Evolutionary conservation across 2,113 vertebrate genomes (phyloP), one percentile per base, ranked within the genome.

Genomic region (Cebidichthys violaceus): DNA sequence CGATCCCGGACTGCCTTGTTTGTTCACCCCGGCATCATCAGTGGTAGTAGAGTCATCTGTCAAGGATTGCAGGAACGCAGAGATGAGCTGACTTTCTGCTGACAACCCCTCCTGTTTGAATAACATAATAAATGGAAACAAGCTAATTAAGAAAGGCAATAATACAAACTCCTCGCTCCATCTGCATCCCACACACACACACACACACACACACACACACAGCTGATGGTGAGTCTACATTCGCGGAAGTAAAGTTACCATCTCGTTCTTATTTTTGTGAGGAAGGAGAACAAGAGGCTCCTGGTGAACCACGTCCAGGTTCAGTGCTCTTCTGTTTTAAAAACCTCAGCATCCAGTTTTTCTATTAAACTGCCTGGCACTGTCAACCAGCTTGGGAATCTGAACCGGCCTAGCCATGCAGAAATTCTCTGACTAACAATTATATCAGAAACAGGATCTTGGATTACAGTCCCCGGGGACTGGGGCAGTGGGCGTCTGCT

Each of bases 351-450:
- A 93, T 94, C 94, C 94, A 95, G 95, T 95, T 96, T 96, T 95
- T 96, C 95, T 95, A 95, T 96, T 96, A 95, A 95, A 96, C 93
- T 95, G 95, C 95, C 93, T 95, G 94, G 94, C 95, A 95, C 95
- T 94, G 94, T 96, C 95, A 95, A 95, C 94, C 94, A 92, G 93
- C 95, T 95, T 95, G 95, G 95, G 95, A 96, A 95, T 95, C 90
- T 96, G 95, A 94, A 93, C 90, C 81, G 84, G 90, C 72, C 89
- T 93, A 95, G 92, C 90, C 94, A 95, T 95, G 95, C 95, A 95
- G 95, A 96, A 95, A 95, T 95, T 96, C 94, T 96, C 95, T 95
- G 95, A 95, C 95, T 96, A 96, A 96, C 95, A 96, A 96, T 96
- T 96, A 96, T 96, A 96, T 96, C 95, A 96, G 95, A 94, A 96